Percentiles rank a stretch among this genome's conserved stretches.
These are phyloP conservation scores for Anomalospiza imberbis DNA, from an alignment of 2,797 vertebrate species.

Conservation along the genomic window DNA sequence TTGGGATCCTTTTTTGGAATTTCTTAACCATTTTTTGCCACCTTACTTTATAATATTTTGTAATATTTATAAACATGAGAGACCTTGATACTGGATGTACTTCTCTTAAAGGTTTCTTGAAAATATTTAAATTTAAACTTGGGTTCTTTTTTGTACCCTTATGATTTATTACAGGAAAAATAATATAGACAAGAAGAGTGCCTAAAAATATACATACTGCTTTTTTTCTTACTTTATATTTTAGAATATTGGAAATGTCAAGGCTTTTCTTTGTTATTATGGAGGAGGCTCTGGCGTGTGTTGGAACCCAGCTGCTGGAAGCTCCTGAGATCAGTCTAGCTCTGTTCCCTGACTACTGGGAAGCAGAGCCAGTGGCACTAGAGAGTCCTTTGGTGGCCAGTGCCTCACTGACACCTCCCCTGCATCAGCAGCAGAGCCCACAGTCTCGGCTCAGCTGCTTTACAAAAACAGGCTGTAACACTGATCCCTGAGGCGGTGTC, in stretches of 20 bases:
- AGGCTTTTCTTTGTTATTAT: not conserved
- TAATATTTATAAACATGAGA: not conserved
- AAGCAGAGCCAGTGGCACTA: not conserved
- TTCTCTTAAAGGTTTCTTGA: not conserved
- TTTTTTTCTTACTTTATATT: not conserved
- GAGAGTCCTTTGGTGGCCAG: not conserved
- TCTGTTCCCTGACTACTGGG: not conserved
- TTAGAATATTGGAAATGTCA: constrained; percentile 27
- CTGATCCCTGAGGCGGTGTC: accelerated
- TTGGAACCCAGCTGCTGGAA: not conserved
- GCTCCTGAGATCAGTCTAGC: not conserved
- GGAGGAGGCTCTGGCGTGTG: not conserved
- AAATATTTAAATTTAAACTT: constrained; percentile 1
- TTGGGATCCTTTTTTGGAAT: not conserved
- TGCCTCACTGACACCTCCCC: not conserved
- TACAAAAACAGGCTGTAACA: not conserved
- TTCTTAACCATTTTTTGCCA: not conserved
- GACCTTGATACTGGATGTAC: not conserved
- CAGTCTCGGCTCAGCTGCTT: not conserved
- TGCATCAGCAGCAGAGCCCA: not conserved
- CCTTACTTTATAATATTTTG: not conserved
- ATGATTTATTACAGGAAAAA: constrained; percentile 14
- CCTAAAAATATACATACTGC: not conserved
- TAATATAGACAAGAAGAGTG: not conserved
- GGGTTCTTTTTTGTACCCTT: not conserved